These are phyloP conservation scores for Phainopepla nitens DNA, from an alignment of 2,113 vertebrate genomes.

Conservation along the genomic window DNA sequence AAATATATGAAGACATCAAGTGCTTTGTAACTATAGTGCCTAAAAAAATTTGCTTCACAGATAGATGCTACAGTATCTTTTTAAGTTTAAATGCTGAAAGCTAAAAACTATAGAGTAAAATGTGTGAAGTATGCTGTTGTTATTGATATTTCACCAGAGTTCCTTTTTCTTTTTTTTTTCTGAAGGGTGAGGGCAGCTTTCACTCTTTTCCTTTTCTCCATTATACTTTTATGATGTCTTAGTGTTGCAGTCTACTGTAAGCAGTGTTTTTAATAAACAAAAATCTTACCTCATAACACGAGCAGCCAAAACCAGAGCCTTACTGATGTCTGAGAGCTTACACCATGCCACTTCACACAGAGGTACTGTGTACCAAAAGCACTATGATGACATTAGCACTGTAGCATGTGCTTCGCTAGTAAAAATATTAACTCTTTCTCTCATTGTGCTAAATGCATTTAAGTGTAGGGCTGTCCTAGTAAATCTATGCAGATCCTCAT, in stretches of 20 bases:
- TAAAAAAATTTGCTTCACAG: neutral
- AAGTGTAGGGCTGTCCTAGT: neutral
- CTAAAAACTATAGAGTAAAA: neutral
- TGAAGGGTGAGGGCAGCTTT: fast-evolving
- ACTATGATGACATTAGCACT: neutral
- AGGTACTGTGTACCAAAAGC: neutral
- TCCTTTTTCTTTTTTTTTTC: neutral
- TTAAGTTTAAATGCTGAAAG: neutral
- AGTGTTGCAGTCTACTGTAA: neutral
- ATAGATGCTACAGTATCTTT: neutral
- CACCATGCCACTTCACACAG: neutral
- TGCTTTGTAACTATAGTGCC: neutral
- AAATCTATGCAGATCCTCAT: neutral
- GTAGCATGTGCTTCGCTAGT: neutral
- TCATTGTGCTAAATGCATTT: neutral
- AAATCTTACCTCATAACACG: neutral
- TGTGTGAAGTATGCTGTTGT: neutral
- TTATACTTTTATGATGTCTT: neutral
- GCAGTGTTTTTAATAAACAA: neutral
- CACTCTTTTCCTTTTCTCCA: neutral
- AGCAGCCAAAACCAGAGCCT: neutral
- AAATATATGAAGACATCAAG: neutral
- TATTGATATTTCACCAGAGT: neutral
- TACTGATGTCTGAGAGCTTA: neutral
- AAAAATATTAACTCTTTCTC: neutral